A percentile compares a stretch with the other conserved stretches of the same genome.
phyloP scores from a whole-genome alignment of 1,140 invertebrate genomes.

The Dufourea novaeangliae region DNA sequence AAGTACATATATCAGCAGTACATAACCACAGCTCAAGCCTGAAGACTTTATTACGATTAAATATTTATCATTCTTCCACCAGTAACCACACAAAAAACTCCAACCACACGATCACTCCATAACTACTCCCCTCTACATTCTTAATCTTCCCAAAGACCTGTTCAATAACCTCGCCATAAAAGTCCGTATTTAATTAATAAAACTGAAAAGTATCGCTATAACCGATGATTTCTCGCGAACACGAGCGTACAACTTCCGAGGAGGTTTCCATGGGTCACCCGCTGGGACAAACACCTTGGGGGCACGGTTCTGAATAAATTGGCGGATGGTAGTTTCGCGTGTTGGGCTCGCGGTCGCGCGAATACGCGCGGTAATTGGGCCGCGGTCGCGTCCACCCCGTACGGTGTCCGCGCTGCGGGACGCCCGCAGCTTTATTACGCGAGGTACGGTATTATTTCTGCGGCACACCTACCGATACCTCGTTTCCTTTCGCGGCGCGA shows the following conservation, averaged over 20 bases:
- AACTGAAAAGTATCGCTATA: slow-evolving; percentile 3
- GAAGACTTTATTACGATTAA: too few relatives aligned
- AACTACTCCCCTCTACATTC: too few relatives aligned
- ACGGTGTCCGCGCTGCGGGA: slow-evolving; percentile 64
- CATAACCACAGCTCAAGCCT: too few relatives aligned
- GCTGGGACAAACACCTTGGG: background rate
- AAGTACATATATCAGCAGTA: too few relatives aligned
- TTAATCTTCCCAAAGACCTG: background rate
- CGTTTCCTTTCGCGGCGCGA: slow-evolving; percentile 48
- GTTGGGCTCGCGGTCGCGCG: slow-evolving; percentile 21
- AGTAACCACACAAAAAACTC: too few relatives aligned
- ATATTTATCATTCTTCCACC: too few relatives aligned
- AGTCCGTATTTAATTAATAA: background rate
- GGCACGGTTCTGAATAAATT: slow-evolving; percentile 49
- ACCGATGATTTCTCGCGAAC: background rate
- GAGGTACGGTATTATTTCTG: slow-evolving; percentile 53
- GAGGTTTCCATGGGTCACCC: background rate
- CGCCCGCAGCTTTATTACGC: slow-evolving; percentile 63
- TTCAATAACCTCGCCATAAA: background rate
- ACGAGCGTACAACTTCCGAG: background rate
- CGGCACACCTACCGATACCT: slow-evolving; percentile 50
- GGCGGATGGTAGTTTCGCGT: slow-evolving; percentile 26
- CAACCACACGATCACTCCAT: too few relatives aligned
- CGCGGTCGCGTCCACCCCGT: slow-evolving; percentile 42
- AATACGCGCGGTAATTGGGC: slow-evolving; percentile 53